phyloP scores from a whole-genome alignment of 2,888 invertebrate species.

The Steinernema scapterisci region DNA sequence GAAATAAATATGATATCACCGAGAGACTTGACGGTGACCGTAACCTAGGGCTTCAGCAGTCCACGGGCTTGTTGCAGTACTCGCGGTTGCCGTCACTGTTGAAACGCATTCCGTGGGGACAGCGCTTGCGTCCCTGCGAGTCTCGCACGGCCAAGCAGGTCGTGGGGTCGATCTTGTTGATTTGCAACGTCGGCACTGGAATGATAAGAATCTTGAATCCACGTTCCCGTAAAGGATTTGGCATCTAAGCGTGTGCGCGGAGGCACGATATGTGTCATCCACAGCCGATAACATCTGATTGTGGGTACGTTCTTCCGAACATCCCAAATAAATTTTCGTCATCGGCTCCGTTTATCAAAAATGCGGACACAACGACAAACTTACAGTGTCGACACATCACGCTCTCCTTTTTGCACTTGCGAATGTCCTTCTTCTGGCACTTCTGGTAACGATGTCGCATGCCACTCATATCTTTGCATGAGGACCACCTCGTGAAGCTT shows the following conservation, averaged over 20 bases:
- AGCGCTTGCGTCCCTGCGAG: slow-evolving; percentile 44
- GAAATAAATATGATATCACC: slow-evolving; percentile 22
- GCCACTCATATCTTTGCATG: slow-evolving; percentile 38
- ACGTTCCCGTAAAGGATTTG: slow-evolving; percentile 1
- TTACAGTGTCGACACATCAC: slow-evolving; percentile 46
- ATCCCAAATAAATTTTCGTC: too few relatives aligned
- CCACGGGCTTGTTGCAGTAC: slow-evolving; percentile 48
- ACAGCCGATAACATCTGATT: slow-evolving; percentile 11
- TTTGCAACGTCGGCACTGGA: slow-evolving; percentile 44
- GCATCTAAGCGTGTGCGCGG: not conserved
- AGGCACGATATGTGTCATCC: not conserved
- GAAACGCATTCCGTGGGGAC: slow-evolving; percentile 45
- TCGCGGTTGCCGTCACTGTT: slow-evolving; percentile 37
- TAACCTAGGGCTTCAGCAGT: slow-evolving; percentile 41
- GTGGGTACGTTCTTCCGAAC: not conserved
- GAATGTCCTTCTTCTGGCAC: slow-evolving; percentile 49
- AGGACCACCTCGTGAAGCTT: slow-evolving; percentile 40
- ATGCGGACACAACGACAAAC: too few relatives aligned
- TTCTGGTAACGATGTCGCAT: slow-evolving; percentile 49
- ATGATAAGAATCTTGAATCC: slow-evolving; percentile 22
- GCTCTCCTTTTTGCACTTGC: slow-evolving; percentile 55
- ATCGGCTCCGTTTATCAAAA: too few relatives aligned
- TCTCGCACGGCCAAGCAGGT: slow-evolving; percentile 45
- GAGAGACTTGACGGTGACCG: not conserved
- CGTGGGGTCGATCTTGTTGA: slow-evolving; percentile 40